Percentiles rank a stretch among this genome's conserved stretches.
Conservation (phyloP, 2,888 invertebrate species). For the Chymomyza fuscimana region DNA sequence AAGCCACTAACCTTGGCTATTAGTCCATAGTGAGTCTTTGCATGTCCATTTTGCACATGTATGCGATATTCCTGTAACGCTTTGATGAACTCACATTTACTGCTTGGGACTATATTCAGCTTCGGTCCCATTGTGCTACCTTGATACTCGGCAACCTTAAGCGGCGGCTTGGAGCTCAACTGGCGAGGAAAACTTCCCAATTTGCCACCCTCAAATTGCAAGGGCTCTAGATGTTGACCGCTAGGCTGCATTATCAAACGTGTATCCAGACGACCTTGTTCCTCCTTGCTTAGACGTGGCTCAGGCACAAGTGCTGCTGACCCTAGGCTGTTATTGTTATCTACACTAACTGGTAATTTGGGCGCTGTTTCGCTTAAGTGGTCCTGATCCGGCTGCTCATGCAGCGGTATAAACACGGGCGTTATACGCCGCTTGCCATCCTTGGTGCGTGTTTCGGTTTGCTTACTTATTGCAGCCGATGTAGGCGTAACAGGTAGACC, state of each 20-base stretch:
- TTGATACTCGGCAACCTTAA: constrained; percentile 36
- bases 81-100: constrained; percentile 75
- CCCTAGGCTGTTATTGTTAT: constrained; percentile 24
- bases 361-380: constrained; percentile 1
- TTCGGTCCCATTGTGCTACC: constrained; percentile 62
- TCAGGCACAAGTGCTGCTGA: constrained; percentile 38
- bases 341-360: constrained; percentile 9
- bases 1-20: constrained; percentile 82
- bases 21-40: constrained; percentile 83
- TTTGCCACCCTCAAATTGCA: constrained; percentile 40
- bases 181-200: constrained; percentile 41
- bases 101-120: constrained; percentile 59
- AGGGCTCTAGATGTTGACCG: constrained; percentile 45
- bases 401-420: constrained; percentile 93
- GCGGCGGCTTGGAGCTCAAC: constrained; percentile 35
- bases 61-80: constrained; percentile 80
- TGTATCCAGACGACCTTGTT: constrained; percentile 72
- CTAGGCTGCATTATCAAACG: constrained; percentile 64
- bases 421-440: constrained; percentile 98
- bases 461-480: constrained; percentile 85
- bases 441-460: constrained; percentile 95
- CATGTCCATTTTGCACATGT: constrained; percentile 80
- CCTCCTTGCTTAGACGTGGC: constrained; percentile 63
- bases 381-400: constrained; percentile 81
- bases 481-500: constrained; percentile 21